Conservation (phyloP, 1,140 invertebrate genomes). For the Bombus polaris region DNA sequence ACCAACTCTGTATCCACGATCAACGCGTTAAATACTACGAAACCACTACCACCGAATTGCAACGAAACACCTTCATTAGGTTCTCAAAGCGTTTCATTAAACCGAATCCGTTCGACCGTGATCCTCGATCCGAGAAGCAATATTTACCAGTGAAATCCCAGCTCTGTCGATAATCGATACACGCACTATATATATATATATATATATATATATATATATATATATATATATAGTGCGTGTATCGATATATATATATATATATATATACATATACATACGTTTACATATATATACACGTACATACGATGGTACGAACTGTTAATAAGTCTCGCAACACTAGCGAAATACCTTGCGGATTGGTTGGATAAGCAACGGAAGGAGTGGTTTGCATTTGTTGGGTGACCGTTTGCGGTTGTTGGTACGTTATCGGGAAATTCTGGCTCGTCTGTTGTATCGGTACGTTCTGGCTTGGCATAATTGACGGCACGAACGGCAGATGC, state of each 20-base stretch:
- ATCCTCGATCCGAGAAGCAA: neutral
- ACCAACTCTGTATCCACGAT: neutral
- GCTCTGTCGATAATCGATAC: slow-evolving; percentile 8
- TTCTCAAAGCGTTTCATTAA: neutral
- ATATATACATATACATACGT: neutral
- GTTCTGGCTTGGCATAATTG: slow-evolving; percentile 63
- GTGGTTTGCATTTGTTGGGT: slow-evolving; percentile 63
- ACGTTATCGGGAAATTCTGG: slow-evolving; percentile 66
- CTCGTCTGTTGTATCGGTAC: slow-evolving; percentile 64
- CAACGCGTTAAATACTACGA: neutral
- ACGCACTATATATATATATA: neutral
- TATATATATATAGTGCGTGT: too few species aligned
- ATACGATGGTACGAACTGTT: too few species aligned
- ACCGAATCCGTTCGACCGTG: neutral
- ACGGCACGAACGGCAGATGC: slow-evolving; percentile 53
- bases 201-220: neutral
- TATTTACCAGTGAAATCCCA: neutral
- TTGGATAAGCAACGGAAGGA: slow-evolving; percentile 23
- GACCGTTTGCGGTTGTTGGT: slow-evolving; percentile 64
- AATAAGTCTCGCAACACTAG: neutral
- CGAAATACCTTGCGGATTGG: slow-evolving; percentile 62
- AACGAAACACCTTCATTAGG: neutral
- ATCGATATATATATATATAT: too few species aligned
- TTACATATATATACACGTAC: neutral
- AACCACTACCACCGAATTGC: too few species aligned